Base-by-base conservation (phyloP, 2,888 invertebrate genomes). In the Sycophila texana region DNA sequence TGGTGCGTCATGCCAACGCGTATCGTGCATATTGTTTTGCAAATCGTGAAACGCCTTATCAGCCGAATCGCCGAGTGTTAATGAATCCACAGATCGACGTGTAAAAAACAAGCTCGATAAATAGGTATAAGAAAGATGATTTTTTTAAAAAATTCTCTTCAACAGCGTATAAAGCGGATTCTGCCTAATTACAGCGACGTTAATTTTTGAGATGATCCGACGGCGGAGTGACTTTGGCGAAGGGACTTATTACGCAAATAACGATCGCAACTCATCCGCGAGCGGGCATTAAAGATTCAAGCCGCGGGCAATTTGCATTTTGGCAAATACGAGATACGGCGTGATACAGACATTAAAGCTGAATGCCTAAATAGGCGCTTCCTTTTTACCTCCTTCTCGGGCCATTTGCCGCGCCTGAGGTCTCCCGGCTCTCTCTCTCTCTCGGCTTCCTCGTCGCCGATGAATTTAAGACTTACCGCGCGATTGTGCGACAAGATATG, bases 341-440 rank as follows among this genome's bases (percentile, higher is more conserved):
- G 73, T 72, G 77, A 81, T 77, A 77, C 81, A 81, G 81, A 77
- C 77, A 75, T 81, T 77, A 77, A 80, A 70, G n/a, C 58, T n/a
- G 73, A 80, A 74, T 70, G 67, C 51, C 71, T 67, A 67, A 80
- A 66, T 49, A 65, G 80, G 55, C 67, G 74, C 77, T 79, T 74
- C 57, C 74, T 74, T 72, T 55, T 58, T 16, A 30, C 39, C 55
- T 30, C 18, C 55, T 16, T n/a, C 30, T 18, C 47, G 30, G 53
- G 20, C 51, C 60, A 57, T 71, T 53, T 30, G 20, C 61, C 20
- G 49, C 18, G 26, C 22, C 30, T 58, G 39, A 7, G 39, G 39
- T 7, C 20, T 68, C 55, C 53, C 16, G 26, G 18, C 53, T 67
- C 18, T 53, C 47, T 47, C 0, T 30, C 53, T 67, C 30, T 68